These are phyloP conservation scores for Zosterops hypoxanthus DNA, from an alignment of 2,113 vertebrate genomes.

Conservation along the genomic window DNA sequence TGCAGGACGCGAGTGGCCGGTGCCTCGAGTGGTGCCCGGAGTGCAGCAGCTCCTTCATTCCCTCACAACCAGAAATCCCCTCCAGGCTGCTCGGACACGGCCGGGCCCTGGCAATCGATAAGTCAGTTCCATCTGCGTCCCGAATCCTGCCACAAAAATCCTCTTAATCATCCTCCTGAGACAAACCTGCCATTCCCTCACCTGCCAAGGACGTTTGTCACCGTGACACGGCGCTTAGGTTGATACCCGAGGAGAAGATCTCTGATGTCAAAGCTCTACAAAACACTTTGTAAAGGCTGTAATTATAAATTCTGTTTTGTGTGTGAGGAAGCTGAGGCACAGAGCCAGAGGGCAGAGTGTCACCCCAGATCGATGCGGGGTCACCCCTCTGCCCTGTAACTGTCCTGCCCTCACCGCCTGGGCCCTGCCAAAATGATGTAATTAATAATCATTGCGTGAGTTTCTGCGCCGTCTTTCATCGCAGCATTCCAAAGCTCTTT, in stretches of 20 bases:
- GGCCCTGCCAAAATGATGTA: neutral
- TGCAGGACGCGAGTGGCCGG: too few relatives aligned
- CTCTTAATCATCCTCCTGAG: neutral
- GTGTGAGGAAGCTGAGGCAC: neutral
- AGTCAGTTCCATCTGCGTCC: neutral
- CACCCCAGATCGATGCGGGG: accelerated
- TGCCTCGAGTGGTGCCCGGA: accelerated
- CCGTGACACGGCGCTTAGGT: accelerated
- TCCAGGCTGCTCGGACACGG: accelerated
- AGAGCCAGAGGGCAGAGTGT: accelerated
- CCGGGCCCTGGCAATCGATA: accelerated
- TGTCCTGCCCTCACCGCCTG: neutral
- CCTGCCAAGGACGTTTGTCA: neutral
- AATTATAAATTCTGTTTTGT: neutral
- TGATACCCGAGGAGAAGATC: neutral
- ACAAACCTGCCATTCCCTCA: neutral
- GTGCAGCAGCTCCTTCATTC: accelerated
- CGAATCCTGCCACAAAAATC: neutral
- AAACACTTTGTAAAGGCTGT: neutral
- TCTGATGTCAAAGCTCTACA: neutral
- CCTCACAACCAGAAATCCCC: neutral
- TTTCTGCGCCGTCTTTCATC: neutral
- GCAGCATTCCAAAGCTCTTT: neutral
- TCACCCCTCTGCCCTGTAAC: neutral
- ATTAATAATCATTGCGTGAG: neutral